Evolutionary conservation across 2,888 invertebrate species (phyloP), one percentile per base, ranked within the genome.

Genomic region (Ornithoptera priamus): DNA sequence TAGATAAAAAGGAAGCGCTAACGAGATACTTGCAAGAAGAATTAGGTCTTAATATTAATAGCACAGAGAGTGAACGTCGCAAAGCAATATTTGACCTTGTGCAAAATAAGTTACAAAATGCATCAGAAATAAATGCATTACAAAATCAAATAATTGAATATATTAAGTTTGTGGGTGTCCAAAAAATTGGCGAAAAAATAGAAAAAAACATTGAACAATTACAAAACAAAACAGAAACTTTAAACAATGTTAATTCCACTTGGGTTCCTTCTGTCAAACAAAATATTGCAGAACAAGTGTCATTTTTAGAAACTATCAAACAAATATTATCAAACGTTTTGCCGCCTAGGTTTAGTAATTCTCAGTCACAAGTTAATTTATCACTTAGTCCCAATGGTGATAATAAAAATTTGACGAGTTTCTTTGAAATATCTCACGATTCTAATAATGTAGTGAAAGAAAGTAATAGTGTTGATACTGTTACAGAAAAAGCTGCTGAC

Each of bases 31-130:
- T 88, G 61, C 77, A 83, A 73, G 85, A 90, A 80, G 87, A 88
- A 75, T 76, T 90, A 62, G 85, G 85, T 7, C 74, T 92, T 12
- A 86, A 79, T 72, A 74, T 74, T 12, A 89, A 86, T 62, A 91
- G 89, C 69, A 91, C 89, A 2, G 85, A 84, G 69, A 82, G 77
- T 72, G 89, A 92, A 77, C 85, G 86, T 69, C 86, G 86, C 46
- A 83, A 86, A 77, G 90, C 90, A n/a, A 78, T 90, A 24, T 73
- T 86, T n/a, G 79, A 80, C 59, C 76, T 88, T 56, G 79, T 92
- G 24, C 83, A 88, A 77, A 82, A 75, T 15, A 86, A 84, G 73
- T 73, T 88, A 68, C 82, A 81, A 70, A 79, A 86, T 69, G 72
- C 79, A 12, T 76, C 73, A 15, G 73, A 81, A 20, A 75, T 80